A percentile compares a stretch with the other conserved stretches of the same genome.
Conservation (phyloP, 2,113 vertebrate genomes). For the Clarias gariepinus region DNA sequence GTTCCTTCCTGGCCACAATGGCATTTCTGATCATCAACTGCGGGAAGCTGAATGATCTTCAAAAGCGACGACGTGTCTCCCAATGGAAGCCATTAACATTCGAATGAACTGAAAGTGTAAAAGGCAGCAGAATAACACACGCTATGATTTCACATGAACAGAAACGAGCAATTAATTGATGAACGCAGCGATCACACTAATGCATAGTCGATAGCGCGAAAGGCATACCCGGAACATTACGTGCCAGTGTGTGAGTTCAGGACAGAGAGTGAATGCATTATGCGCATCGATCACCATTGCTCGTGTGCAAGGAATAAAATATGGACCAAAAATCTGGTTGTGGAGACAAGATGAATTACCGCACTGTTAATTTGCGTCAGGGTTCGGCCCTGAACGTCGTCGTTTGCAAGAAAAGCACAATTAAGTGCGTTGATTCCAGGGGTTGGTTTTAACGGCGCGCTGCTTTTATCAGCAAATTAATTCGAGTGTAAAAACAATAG, state of each 20-base stretch:
- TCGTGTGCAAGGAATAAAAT: slow-evolving; percentile 16
- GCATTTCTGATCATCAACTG: neutral
- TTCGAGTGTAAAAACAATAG: slow-evolving; percentile 4
- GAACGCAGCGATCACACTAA: slow-evolving; percentile 32
- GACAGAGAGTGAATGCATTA: slow-evolving; percentile 1
- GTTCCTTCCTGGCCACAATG: neutral
- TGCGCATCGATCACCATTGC: slow-evolving; percentile 11
- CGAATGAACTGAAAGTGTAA: neutral
- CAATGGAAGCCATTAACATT: neutral
- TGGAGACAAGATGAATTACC: neutral
- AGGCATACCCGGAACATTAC: neutral
- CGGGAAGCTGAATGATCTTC: neutral
- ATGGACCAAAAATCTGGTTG: neutral
- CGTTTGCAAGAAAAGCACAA: slow-evolving; percentile 24
- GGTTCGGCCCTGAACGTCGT: neutral
- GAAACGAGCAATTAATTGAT: slow-evolving; percentile 34
- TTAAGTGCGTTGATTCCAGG: neutral
- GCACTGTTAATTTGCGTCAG: neutral
- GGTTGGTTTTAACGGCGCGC: neutral
- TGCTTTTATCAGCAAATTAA: slow-evolving; percentile 31
- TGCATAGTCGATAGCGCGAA: slow-evolving; percentile 32
- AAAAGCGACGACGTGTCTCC: neutral
- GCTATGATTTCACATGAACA: neutral
- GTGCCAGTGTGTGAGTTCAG: neutral
- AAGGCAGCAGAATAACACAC: slow-evolving; percentile 14